Conservation (phyloP, 2,113 vertebrate species). For the Opisthocomus hoazin region DNA sequence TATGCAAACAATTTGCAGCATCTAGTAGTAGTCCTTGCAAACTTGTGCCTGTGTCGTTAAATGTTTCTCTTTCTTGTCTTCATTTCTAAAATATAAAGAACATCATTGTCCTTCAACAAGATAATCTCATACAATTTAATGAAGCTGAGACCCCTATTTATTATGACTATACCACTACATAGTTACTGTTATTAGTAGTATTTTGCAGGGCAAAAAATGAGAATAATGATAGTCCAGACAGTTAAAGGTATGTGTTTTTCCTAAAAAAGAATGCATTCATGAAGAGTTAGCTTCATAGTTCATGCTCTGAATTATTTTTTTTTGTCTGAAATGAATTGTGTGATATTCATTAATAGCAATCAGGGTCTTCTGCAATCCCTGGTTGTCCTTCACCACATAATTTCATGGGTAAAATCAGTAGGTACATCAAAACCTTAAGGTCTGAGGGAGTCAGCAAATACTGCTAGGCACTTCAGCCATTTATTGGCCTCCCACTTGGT, state of each 20-base stretch:
- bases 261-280: not conserved
- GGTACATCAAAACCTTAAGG: rapidly evolving
- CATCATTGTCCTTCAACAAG: not conserved
- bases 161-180: not conserved
- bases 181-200: not conserved
- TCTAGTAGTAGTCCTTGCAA: not conserved
- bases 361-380: not conserved
- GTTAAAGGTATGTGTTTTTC: not conserved
- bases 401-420: not conserved
- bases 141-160: not conserved
- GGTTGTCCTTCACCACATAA: not conserved
- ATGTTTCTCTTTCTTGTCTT: not conserved
- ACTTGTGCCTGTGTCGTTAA: not conserved
- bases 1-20: not conserved
- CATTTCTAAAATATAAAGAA: not conserved
- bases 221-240: not conserved
- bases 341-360: not conserved
- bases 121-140: not conserved
- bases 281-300: not conserved
- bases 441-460: not conserved
- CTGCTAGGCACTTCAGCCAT: not conserved
- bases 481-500: not conserved
- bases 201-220: not conserved
- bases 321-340: not conserved
- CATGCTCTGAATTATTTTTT: not conserved